A percentile compares a stretch with the other conserved stretches of the same genome.
These are phyloP conservation scores for Caenorhabditis panamensis DNA, from an alignment of 2,888 invertebrate species.

Conservation along the genomic window DNA sequence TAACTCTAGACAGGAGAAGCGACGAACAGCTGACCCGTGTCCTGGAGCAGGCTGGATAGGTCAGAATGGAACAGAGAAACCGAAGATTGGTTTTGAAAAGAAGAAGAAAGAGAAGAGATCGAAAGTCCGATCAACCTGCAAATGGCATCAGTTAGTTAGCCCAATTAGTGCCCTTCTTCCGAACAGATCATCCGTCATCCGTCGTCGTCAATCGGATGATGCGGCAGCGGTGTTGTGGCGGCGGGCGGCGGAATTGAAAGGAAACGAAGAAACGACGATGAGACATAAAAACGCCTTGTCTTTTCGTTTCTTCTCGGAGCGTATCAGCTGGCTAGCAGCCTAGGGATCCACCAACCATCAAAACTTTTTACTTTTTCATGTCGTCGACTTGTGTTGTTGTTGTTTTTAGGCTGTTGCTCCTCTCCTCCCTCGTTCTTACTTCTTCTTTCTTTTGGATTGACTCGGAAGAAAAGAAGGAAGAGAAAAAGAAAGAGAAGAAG, in stretches of 20 bases:
- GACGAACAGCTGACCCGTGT: slow-evolving; percentile 44
- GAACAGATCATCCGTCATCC: slow-evolving; percentile 48
- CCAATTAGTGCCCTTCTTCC: slow-evolving; percentile 44
- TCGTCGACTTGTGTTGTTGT: slow-evolving; percentile 20
- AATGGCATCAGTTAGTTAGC: slow-evolving; percentile 25
- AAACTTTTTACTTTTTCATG: slow-evolving; percentile 30
- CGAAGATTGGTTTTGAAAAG: slow-evolving; percentile 7
- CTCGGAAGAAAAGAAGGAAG: neutral
- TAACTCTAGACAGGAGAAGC: slow-evolving; percentile 44
- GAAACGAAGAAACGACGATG: slow-evolving; percentile 32
- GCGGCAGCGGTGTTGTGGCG: slow-evolving; percentile 20
- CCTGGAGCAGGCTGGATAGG: neutral
- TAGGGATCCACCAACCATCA: slow-evolving; percentile 38
- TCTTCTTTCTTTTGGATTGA: slow-evolving; percentile 16
- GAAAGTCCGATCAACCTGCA: slow-evolving; percentile 18
- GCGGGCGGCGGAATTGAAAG: slow-evolving; percentile 49
- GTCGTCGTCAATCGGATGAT: slow-evolving; percentile 38
- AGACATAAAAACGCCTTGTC: slow-evolving; percentile 55
- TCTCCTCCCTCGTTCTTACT: slow-evolving; percentile 7
- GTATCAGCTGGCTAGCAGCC: slow-evolving; percentile 50
- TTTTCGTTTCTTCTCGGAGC: slow-evolving; percentile 28
- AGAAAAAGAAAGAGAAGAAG: neutral
- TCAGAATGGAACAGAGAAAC: slow-evolving; percentile 8
- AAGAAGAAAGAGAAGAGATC: neutral
- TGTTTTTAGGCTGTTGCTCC: slow-evolving; percentile 26